A percentile compares a stretch with the other conserved stretches of the same genome.
These are phyloP conservation scores for Tethya wilhelma DNA, from an alignment of 37 sponge, comb jelly and placozoan genomes.

Conservation along the genomic window DNA sequence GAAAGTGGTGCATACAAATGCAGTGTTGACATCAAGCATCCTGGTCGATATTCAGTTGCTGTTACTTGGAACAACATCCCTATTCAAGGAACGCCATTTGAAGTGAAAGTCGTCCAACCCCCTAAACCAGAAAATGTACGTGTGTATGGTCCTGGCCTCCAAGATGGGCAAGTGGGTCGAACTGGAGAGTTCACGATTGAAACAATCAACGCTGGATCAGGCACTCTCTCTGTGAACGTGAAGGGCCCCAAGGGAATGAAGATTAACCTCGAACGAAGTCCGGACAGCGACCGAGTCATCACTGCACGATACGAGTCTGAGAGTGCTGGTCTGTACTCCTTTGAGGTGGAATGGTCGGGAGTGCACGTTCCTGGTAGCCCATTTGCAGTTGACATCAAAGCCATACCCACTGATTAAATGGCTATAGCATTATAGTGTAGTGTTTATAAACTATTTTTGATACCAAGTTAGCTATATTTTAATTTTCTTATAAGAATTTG, in stretches of 20 bases:
- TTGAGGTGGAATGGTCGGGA: slow-evolving; percentile 76
- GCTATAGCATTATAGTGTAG: not conserved
- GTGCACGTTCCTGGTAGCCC: slow-evolving; percentile 78
- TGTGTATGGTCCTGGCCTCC: slow-evolving; percentile 68
- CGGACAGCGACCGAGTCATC: slow-evolving; percentile 36
- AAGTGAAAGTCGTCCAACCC: slow-evolving; percentile 34
- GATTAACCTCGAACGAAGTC: slow-evolving; percentile 62
- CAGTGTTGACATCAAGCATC: slow-evolving; percentile 13
- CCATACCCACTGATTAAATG: not conserved
- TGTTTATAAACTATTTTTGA: not conserved
- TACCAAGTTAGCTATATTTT: not conserved
- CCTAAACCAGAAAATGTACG: slow-evolving; percentile 68
- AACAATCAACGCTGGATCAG: slow-evolving; percentile 72
- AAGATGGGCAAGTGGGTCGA: slow-evolving; percentile 62
- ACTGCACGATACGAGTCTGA: slow-evolving; percentile 70
- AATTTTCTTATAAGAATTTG: not conserved
- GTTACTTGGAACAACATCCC: slow-evolving; percentile 48
- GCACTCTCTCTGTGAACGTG: slow-evolving; percentile 68
- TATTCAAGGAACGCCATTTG: slow-evolving; percentile 75
- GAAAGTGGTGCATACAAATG: slow-evolving; percentile 41
- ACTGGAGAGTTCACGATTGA: slow-evolving; percentile 74
- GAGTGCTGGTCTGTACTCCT: slow-evolving; percentile 49
- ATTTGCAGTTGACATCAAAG: slow-evolving; percentile 52
- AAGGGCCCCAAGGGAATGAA: slow-evolving; percentile 79
- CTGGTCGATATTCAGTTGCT: slow-evolving; percentile 48